Base-by-base conservation (phyloP, 2,888 invertebrate species). In the Lasioglossum villosulum region DNA sequence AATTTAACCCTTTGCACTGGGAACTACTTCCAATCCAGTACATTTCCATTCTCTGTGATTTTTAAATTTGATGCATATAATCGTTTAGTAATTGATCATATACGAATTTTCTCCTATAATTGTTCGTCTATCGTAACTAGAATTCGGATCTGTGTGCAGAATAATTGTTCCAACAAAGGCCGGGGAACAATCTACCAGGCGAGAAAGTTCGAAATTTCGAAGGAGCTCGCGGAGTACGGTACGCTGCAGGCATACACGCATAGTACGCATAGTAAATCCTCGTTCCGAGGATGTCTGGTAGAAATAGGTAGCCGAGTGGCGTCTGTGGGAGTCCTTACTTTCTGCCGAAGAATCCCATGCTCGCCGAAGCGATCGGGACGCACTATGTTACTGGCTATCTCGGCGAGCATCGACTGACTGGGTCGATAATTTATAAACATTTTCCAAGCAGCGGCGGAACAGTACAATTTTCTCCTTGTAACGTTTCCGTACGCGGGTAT, bases 381-480 rank as follows among this genome's bases (percentile, higher is more conserved):
- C 78, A 73, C 71, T 79, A 83, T 77, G 87, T 82, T 82, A 80
- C 75, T 66, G 77, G 37, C 76, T 72, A 75, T 81, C 79, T 77
- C 78, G 27, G 48, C 63, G 72, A 79, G 63, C 79, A 82, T 84
- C 83, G 68, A 73, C 27, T 30, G 59, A 63, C 59, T 34, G 66
- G 66, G 56, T 34, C 70, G 66, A 74, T 82, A 82, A 86, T 86
- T 87, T 87, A 83, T 77, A 79, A 86, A 87, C 86, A 83, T 87
- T 84, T 86, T 79, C 78, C 80, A 76, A 30, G 59, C 30, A 16
- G 56, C 52, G 59, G 52, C n/a, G 45, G 52, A 83, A 39, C 72
- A 63, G 78, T n/a, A 34, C 77, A 77, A 70, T 86, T 82, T 82
- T 86, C 86, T 84, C 86, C 86, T 86, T 80, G 82, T 83, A 82